These are phyloP conservation scores for Vireo altiloquus DNA, from an alignment of 2,113 vertebrate genomes.

Conservation along the genomic window DNA sequence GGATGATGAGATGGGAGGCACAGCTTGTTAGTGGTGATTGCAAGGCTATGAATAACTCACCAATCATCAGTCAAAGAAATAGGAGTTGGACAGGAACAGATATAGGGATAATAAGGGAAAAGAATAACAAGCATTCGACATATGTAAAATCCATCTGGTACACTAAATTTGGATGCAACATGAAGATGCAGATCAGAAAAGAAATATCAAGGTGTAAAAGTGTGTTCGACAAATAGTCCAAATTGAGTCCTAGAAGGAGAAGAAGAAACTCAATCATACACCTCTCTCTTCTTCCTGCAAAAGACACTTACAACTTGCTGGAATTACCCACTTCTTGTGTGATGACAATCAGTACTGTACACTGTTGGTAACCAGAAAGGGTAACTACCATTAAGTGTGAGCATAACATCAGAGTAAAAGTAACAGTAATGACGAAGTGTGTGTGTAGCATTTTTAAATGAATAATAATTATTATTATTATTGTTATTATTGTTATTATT, in stretches of 20 bases:
- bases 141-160: background rate
- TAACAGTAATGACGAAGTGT: background rate
- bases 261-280: background rate
- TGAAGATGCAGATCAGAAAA: background rate
- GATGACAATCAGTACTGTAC: accelerated
- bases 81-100: background rate
- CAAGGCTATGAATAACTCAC: background rate
- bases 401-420: background rate
- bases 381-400: background rate
- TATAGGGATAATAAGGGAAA: background rate
- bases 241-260: background rate
- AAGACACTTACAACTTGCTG: background rate
- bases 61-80: background rate
- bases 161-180: background rate
- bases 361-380: background rate
- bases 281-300: background rate
- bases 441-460: background rate
- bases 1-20: background rate
- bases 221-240: background rate
- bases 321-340: background rate
- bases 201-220: background rate
- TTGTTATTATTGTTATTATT: background rate
- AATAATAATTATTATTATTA: too few relatives aligned
- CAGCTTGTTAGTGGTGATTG: background rate
- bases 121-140: background rate